Conservation (phyloP, 2,888 invertebrate species). For the Lydus trimaculatus region DNA sequence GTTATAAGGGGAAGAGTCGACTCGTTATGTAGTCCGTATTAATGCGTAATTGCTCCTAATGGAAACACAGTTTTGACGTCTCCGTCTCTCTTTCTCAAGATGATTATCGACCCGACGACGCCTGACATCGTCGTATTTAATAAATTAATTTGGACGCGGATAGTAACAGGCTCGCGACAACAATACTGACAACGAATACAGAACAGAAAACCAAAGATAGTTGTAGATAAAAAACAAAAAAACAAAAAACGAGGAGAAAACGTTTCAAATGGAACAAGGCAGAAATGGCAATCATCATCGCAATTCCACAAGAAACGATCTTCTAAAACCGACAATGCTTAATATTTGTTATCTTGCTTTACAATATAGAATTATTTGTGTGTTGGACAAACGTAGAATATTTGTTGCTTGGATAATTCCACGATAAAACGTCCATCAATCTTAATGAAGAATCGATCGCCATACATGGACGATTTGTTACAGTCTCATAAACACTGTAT, state of each 20-base stretch:
- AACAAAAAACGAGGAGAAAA: too few relatives aligned
- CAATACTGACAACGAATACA: not conserved
- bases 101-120: conserved; percentile 4
- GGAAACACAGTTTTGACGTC: conserved; percentile 29
- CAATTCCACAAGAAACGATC: conserved; percentile 22
- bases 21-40: conserved; percentile 32
- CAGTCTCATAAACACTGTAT: conserved; percentile 49
- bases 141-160: conserved; percentile 18
- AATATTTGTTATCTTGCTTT: not conserved
- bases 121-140: conserved; percentile 21
- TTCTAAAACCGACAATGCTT: not conserved
- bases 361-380: conserved; percentile 9
- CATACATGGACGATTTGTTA: conserved; percentile 51
- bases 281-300: conserved; percentile 34
- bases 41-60: conserved; percentile 32
- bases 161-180: not conserved
- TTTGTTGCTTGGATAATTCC: conserved; percentile 35
- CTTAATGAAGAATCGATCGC: conserved; percentile 52
- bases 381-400: conserved; percentile 13
- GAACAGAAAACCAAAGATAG: not conserved
- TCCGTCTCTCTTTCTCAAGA: conserved; percentile 4
- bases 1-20: conserved; percentile 50
- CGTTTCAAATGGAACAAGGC: conserved; percentile 62
- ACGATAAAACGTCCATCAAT: conserved; percentile 48
- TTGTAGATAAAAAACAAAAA: not conserved